Conservation (phyloP, 1,140 invertebrate species). For the Sycobia sp. region DNA sequence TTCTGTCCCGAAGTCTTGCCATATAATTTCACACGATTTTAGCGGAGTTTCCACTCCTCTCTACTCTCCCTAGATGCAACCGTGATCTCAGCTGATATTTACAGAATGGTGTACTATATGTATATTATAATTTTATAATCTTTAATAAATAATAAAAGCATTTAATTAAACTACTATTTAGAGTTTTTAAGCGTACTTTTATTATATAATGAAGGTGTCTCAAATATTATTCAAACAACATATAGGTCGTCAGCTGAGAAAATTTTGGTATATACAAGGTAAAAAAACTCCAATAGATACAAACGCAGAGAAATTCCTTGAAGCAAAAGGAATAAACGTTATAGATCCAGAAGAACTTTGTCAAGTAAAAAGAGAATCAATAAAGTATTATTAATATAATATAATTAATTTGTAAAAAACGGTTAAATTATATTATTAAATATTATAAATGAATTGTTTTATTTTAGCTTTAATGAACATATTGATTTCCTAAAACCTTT, state of each 20-base stretch:
- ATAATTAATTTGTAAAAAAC: neutral
- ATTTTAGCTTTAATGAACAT: conserved; percentile 27
- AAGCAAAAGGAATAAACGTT: conserved; percentile 61
- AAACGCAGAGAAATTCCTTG: conserved; percentile 60
- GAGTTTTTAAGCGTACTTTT: too few species aligned
- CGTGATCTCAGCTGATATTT: too few species aligned
- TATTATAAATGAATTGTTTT: too few species aligned
- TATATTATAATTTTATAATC: too few species aligned
- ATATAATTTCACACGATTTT: too few species aligned
- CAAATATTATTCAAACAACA: conserved; percentile 68
- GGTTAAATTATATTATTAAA: neutral
- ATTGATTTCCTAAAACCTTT: conserved; percentile 36
- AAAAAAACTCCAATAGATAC: conserved; percentile 63
- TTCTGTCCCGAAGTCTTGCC: too few species aligned
- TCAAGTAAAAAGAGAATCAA: conserved; percentile 36
- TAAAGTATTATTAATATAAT: neutral
- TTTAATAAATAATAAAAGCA: too few species aligned
- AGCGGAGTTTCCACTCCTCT: too few species aligned
- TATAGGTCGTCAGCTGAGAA: conserved; percentile 71
- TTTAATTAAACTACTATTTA: too few species aligned
- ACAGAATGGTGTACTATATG: too few species aligned
- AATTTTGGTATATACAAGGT: conserved; percentile 70
- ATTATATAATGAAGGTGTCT: conserved; percentile 67
- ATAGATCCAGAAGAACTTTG: conserved; percentile 63
- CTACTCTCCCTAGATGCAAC: too few species aligned